phyloP scores from a whole-genome alignment of 1,140 invertebrate species.

The Lucilia sericata region DNA sequence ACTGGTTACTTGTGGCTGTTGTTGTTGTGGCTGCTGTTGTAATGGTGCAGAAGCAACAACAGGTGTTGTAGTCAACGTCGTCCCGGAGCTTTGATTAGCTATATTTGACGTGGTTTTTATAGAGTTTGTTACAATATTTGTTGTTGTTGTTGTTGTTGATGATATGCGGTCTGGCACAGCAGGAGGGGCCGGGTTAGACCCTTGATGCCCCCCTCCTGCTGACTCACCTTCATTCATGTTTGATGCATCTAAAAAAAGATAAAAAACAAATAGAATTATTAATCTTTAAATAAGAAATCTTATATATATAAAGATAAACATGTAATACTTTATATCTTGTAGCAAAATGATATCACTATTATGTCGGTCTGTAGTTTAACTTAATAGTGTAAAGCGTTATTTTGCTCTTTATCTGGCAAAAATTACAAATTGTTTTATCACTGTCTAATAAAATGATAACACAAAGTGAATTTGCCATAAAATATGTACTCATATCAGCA shows the following conservation, averaged over 20 bases:
- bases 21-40: conserved; percentile 35
- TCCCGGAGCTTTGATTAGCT: conserved; percentile 3
- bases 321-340: too few species aligned
- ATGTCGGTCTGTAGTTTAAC: background rate
- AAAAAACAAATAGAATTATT: background rate
- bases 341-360: conserved; percentile 39
- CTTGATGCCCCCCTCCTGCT: conserved; percentile 69
- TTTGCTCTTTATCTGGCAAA: background rate
- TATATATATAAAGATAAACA: too few species aligned
- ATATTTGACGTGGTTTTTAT: conserved; percentile 51
- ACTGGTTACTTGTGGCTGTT: background rate
- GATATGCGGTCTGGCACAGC: conserved; percentile 68
- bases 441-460: background rate
- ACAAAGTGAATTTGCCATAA: background rate
- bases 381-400: conserved; percentile 35
- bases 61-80: conserved; percentile 47
- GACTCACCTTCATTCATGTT: conserved; percentile 69
- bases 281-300: background rate
- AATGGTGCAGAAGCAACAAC: conserved; percentile 35
- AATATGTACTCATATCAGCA: too few species aligned
- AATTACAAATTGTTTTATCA: background rate
- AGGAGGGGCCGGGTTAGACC: conserved; percentile 67
- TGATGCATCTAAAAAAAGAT: conserved; percentile 62
- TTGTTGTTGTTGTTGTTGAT: conserved; percentile 51
- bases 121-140: conserved; percentile 44